Evolutionary conservation across 2,888 invertebrate genomes (phyloP).

Genomic region (Conomelus anceps): DNA sequence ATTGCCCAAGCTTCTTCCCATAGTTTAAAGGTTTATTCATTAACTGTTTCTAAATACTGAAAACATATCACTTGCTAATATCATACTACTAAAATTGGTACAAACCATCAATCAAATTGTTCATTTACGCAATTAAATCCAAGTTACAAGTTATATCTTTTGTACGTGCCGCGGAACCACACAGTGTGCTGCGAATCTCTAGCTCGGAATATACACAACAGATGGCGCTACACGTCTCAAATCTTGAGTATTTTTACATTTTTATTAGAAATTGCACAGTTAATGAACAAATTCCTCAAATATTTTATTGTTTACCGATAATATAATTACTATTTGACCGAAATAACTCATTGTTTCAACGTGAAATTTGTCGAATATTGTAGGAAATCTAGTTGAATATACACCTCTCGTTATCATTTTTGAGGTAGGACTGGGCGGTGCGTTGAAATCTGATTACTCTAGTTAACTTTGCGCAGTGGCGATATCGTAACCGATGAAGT

Average conservation of each 20-base stretch:
- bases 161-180: background rate
- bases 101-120: no score
- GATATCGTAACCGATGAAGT: slow-evolving; percentile 90
- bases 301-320: background rate
- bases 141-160: background rate
- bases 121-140: background rate
- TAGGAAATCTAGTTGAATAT: background rate
- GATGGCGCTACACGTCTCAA: background rate
- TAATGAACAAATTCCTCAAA: background rate
- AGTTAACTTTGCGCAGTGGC: slow-evolving; percentile 46
- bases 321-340: background rate
- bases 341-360: background rate
- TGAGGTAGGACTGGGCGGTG: background rate
- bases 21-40: no score
- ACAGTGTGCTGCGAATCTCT: background rate
- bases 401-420: background rate
- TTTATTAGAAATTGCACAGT: background rate
- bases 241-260: background rate
- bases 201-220: background rate
- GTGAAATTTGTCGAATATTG: background rate
- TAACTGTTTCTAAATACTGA: no score
- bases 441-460: background rate
- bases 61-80: no score
- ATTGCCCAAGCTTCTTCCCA: no score
- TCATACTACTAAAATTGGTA: no score